These are phyloP conservation scores for Pachydiplax longipennis DNA, from an alignment of 2,888 invertebrate species.

Conservation along the genomic window DNA sequence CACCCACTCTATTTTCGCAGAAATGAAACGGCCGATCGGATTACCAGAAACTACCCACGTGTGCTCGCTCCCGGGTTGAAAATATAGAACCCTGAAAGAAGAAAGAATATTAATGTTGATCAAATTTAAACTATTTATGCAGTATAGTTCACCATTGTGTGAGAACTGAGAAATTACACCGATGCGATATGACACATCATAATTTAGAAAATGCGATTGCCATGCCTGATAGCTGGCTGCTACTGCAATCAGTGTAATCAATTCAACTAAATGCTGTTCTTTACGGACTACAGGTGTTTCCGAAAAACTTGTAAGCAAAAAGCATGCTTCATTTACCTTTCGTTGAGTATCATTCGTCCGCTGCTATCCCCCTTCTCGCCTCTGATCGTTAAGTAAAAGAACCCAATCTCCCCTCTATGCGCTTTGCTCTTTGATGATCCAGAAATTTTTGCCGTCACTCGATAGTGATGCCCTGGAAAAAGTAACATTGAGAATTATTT, in stretches of 20 bases:
- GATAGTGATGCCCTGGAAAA: slow-evolving; percentile 78
- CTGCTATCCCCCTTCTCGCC: slow-evolving; percentile 69
- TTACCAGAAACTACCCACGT: slow-evolving; percentile 72
- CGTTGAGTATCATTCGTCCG: slow-evolving; percentile 66
- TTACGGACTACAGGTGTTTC: too few relatives aligned
- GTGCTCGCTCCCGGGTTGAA: slow-evolving; percentile 76
- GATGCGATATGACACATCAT: too few relatives aligned
- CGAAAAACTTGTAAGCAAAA: neutral
- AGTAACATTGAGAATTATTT: too few relatives aligned
- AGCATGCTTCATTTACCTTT: slow-evolving; percentile 57
- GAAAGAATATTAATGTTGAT: neutral
- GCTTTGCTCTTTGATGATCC: slow-evolving; percentile 72
- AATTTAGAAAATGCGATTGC: too few relatives aligned
- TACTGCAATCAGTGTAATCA: too few relatives aligned
- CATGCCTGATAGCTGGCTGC: too few relatives aligned
- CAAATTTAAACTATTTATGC: too few relatives aligned
- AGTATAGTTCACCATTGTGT: too few relatives aligned
- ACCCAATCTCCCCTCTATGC: slow-evolving; percentile 83
- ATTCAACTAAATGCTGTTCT: too few relatives aligned
- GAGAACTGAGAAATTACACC: too few relatives aligned
- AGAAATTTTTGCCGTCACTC: slow-evolving; percentile 76
- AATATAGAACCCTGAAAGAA: slow-evolving; percentile 60
- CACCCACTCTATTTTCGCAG: slow-evolving; percentile 78
- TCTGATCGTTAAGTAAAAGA: slow-evolving; percentile 71
- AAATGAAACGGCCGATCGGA: slow-evolving; percentile 71